phyloP scores from a whole-genome alignment of 1,140 invertebrate species.

The Oryctes rhinoceros region DNA sequence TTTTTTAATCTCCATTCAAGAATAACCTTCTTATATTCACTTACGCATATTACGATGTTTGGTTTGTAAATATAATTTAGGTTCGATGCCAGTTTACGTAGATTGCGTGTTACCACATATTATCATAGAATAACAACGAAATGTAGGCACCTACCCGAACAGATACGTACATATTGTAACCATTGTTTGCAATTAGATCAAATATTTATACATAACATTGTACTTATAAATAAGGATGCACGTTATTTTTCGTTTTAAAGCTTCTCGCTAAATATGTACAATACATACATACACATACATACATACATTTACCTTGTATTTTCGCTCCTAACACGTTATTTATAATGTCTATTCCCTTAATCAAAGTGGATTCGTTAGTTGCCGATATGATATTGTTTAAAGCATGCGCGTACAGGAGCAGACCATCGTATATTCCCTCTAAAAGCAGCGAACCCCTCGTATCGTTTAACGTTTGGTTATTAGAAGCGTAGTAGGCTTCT shows the following conservation, averaged over 20 bases:
- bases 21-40: neutral
- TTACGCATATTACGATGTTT: conserved; percentile 4
- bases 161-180: neutral
- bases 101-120: neutral
- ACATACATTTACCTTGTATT: conserved; percentile 73
- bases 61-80: conserved; percentile 32
- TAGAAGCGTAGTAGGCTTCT: conserved; percentile 57
- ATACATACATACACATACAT: no score
- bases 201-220: neutral
- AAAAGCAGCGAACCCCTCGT: conserved; percentile 53
- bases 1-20: neutral
- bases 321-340: conserved; percentile 90
- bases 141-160: neutral
- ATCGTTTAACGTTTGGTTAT: conserved; percentile 33
- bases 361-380: conserved; percentile 44
- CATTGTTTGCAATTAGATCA: neutral
- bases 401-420: conserved; percentile 90
- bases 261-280: no score
- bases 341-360: conserved; percentile 74
- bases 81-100: conserved; percentile 4
- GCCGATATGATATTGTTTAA: conserved; percentile 82
- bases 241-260: neutral
- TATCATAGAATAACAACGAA: conserved; percentile 12
- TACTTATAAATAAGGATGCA: neutral
- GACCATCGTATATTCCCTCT: conserved; percentile 91